Base-by-base conservation (phyloP, 2,113 vertebrate genomes). In the Trochalopteron elliotii region DNA sequence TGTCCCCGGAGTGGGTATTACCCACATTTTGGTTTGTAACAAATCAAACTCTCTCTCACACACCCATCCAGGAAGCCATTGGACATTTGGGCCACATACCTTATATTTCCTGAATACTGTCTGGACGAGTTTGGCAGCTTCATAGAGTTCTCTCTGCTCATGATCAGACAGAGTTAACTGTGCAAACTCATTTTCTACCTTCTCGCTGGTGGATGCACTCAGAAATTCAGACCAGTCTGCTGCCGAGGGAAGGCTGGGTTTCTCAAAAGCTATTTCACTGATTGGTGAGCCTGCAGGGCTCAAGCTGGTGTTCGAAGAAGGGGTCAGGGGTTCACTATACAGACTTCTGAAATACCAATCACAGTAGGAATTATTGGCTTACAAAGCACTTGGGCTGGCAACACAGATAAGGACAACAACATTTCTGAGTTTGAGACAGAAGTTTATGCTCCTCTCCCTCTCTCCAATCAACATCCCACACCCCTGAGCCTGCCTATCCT, bases 81-180 rank as follows among this genome's bases (percentile, higher is more conserved):
- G 28, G 20, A 67, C 0, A 0, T 45, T 42, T 40, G 40, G n/a
- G n/a, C 9, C 88, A 97, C 97, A 45, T 98, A 99, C 99, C 99
- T 99, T 99, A 94, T 99, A 99, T 97, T 99, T 99, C 97, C 99
- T 99, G 99, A 99, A 99, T 97, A 99, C 99, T 42, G 99, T 99
- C 98, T 99, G 99, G 97, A 99, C 99, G 52, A 99, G 99, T 93
- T 99, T 98, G 97, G 99, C 99, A 8, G 99, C 99, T 97, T 99
- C 99, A 15, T 99, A 99, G 91, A 99, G 99, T 93, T 99, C 99
- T 97, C 99, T 98, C 98, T 99, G 99, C 94, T 99, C 99, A 10
- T 99, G 99, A 88, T 99, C 99, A 27, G 99, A 99, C 95, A 99
- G 98, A 80, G 99, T 99, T 83, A 99, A 98, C 98, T 99, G 99